Conservation (phyloP, 2,797 vertebrate genomes). For the Crocidura indochinensis region DNA sequence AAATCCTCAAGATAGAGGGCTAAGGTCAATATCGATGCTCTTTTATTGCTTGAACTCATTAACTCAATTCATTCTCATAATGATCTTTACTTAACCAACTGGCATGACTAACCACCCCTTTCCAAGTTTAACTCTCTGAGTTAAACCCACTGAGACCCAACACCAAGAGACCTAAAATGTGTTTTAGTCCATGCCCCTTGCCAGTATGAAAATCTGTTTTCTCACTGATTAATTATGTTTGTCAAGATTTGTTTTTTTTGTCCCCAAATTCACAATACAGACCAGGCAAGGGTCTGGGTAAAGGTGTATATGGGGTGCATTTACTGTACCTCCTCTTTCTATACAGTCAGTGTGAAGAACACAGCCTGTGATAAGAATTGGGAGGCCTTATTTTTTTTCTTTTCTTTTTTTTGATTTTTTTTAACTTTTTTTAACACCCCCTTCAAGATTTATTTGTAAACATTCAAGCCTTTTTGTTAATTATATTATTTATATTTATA, state of each 20-base stretch:
- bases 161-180: neutral
- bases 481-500: neutral
- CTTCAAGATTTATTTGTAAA: neutral
- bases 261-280: no score
- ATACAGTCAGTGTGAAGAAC: no score
- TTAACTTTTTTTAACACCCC: no score
- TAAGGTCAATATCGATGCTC: neutral
- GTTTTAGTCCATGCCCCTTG: neutral
- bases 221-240: neutral
- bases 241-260: constrained; percentile 13
- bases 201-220: neutral
- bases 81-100: neutral
- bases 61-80: neutral
- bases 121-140: neutral
- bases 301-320: no score
- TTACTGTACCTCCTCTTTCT: no score
- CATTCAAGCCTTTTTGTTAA: neutral
- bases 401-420: no score
- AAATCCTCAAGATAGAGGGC: neutral
- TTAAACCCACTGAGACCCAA: neutral
- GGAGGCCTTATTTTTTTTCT: no score
- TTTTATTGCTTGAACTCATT: neutral
- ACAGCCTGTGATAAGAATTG: no score
- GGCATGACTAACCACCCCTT: neutral
- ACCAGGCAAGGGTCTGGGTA: no score